Evolutionary conservation across 2,797 vertebrate genomes (phyloP).

Genomic region (Nannoperca obscura): DNA sequence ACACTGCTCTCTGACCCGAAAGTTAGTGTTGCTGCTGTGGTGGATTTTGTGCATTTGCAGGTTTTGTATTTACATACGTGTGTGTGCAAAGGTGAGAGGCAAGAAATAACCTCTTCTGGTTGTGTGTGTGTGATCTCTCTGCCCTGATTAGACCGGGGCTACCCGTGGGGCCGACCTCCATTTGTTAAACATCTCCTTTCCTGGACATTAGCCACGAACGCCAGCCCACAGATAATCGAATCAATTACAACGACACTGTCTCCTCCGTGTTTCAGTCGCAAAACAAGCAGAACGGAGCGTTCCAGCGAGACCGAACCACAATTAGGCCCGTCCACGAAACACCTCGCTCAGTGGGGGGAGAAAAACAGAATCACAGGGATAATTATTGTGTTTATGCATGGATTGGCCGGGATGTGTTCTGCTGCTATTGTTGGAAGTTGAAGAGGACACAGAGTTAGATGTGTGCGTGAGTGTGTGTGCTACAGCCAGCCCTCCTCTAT

Average conservation of each 20-base stretch:
- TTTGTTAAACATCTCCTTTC: slow-evolving; percentile 64
- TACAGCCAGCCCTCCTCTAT: slow-evolving; percentile 27
- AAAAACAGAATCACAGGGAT: slow-evolving; percentile 45
- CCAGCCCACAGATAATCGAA: slow-evolving; percentile 69
- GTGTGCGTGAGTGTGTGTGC: slow-evolving; percentile 20
- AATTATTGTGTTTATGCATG: slow-evolving; percentile 62
- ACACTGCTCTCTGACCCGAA: slow-evolving; percentile 14
- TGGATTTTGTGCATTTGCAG: background rate
- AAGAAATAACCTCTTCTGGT: background rate
- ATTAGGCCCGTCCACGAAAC: slow-evolving; percentile 49
- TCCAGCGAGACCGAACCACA: slow-evolving; percentile 43
- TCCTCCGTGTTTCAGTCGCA: slow-evolving; percentile 57
- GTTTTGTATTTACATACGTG: background rate
- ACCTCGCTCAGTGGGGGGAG: slow-evolving; percentile 29
- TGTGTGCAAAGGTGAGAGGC: slow-evolving; percentile 1
- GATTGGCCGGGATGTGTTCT: slow-evolving; percentile 21
- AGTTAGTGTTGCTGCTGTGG: background rate
- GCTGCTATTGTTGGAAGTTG: slow-evolving; percentile 25
- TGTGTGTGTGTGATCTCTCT: slow-evolving; percentile 4
- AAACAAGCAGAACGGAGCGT: slow-evolving; percentile 55
- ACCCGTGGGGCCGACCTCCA: slow-evolving; percentile 27
- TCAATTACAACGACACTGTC: slow-evolving; percentile 59
- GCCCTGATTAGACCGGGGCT: slow-evolving; percentile 39
- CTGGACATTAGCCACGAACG: slow-evolving; percentile 66
- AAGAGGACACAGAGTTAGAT: slow-evolving; percentile 12